phyloP scores from a whole-genome alignment of 53 echinoderm and acorn worm genomes.

The Astropecten irregularis region DNA sequence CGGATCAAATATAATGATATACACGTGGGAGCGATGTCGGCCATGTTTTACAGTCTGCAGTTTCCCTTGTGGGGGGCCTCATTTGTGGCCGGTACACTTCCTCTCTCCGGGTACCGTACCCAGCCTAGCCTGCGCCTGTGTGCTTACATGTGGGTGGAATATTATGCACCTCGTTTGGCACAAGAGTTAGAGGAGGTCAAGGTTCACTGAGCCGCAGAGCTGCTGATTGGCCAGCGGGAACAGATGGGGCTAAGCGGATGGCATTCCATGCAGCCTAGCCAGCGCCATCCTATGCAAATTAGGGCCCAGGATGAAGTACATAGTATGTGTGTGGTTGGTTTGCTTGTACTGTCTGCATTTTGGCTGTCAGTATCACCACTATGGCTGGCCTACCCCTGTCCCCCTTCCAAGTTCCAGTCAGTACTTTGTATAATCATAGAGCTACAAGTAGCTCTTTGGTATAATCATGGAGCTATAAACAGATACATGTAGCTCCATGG shows the following conservation, averaged over 20 bases:
- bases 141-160: slow-evolving; percentile 6
- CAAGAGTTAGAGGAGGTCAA: slow-evolving; percentile 31
- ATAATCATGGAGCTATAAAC: too few species aligned
- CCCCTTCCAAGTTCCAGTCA: too few species aligned
- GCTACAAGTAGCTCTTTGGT: too few species aligned
- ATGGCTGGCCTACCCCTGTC: too few species aligned
- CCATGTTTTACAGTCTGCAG: slow-evolving; percentile 1
- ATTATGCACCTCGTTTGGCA: neutral
- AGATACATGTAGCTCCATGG: too few species aligned
- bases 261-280: slow-evolving; percentile 40
- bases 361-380: too few species aligned
- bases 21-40: neutral
- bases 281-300: slow-evolving; percentile 13
- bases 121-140: too few species aligned
- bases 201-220: slow-evolving; percentile 38
- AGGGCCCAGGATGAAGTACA: too few species aligned
- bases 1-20: too few species aligned
- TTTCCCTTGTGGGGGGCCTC: slow-evolving; percentile 30
- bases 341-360: too few species aligned
- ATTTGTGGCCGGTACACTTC: slow-evolving; percentile 32
- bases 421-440: too few species aligned
- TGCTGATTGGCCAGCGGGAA: slow-evolving; percentile 25
- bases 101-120: neutral
- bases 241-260: slow-evolving; percentile 32
- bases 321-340: too few species aligned